Evolutionary conservation across 1,140 invertebrate genomes (phyloP), one percentile per base, ranked within the genome.

Genomic region (Lepidurus arcticus): DNA sequence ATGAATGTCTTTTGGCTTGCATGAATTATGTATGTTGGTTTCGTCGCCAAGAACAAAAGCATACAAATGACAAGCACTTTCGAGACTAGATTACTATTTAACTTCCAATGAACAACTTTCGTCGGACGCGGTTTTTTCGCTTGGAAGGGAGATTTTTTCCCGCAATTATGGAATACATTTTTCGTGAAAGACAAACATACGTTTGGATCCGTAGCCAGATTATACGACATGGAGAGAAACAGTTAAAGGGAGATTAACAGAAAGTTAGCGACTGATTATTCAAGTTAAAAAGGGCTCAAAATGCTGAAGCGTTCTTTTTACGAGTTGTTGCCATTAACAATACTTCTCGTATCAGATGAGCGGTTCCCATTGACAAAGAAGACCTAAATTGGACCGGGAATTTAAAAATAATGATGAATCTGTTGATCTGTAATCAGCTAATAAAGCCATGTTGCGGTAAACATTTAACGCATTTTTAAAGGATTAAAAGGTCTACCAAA

Each of bases 1-100:
- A 13, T n/a, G 13, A 13, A 65, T 65, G 53, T 65, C 21, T 65
- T 13, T 13, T 13, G 53, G 53, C 53, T 65, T 65, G 53, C 53
- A 65, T 65, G 13, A 65, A 65, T 65, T 21, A 21, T 65, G 53
- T 65, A 65, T 65, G 53, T 65, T 21, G 21, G 53, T 65, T 65
- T 65, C 53, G 21, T 65, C n/a, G 6, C 21, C 21, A 65, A n/a
- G 21, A 65, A 65, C 53, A 65, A 65, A 65, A 65, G 21, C 53
- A 65, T 65, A 65, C 13, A 65, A 21, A 65, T 65, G 53, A 13
- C 53, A 65, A 65, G 53, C 53, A 65, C 53, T 65, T 65, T 65
- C 6, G 16, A 65, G 13, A n/a, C 53, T 21, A 65, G 53, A 65
- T 21, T 65, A 65, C 53, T 65, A 65, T 65, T 65, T 21, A n/a